Evolutionary conservation across 2,888 invertebrate genomes (phyloP), one percentile per base, ranked within the genome.

Genomic region (Stegophylla sp.): DNA sequence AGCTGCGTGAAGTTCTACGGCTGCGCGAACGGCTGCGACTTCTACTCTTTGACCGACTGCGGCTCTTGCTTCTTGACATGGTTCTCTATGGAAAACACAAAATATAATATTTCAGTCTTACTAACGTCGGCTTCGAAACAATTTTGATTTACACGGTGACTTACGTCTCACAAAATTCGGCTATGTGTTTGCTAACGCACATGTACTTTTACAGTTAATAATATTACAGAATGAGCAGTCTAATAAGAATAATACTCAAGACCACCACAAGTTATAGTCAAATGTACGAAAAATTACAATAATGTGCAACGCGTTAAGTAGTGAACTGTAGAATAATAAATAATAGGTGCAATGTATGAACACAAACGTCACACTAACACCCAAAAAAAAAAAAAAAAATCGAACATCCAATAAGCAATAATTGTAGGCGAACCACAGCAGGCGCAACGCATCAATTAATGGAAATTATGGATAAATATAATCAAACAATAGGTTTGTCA

Each of bases 21-120:
- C 82, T 82, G 41, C 73, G 74, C 45, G 81, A 81, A 67, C 71
- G 72, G 56, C 81, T 82, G 23, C 45, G 73, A 72, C 83, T 83
- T 76, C 82, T 71, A 56, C 83, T 83, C 67, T 75, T 82, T 63
- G 83, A 83, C 48, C 83, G 82, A 51, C 83, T 83, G 20, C 59
- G 79, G 48, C 79, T 79, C 79, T 79, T 79, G 34, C 79, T 79
- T 79, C 79, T 79, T 48, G 71, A 71, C 79, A 79, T 79, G 59
- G 15, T 61, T 71, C 79, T 48, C 79, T 79, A 15, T 1, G 1
- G 0, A n/a, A 5, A 3, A n/a, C 23, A 23, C 3, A 28, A 13
- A 45, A 12, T 43, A 48, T 15, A 59, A 59, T 13, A 59, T 59
- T 26, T 23, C 12, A 51, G 12, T 20, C 20, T 20, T 10, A 56